phyloP scores from a whole-genome alignment of 2,797 vertebrate genomes.

The Catamblyrhynchus diadema region DNA sequence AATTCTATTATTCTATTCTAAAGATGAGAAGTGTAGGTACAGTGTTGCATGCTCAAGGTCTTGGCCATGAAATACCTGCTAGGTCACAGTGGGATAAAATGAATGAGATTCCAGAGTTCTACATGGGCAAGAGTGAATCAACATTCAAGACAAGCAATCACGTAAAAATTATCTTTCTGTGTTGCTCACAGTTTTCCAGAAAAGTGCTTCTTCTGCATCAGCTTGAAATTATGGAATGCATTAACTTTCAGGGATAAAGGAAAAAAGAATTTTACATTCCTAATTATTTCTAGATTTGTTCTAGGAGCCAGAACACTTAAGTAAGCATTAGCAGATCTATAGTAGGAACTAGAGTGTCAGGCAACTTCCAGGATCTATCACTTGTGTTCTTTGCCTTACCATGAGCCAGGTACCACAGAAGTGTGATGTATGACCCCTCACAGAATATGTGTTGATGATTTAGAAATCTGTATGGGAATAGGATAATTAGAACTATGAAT shows the following conservation, averaged over 20 bases:
- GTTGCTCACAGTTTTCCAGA: neutral
- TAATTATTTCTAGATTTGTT: neutral
- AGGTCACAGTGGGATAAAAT: neutral
- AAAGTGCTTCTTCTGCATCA: neutral
- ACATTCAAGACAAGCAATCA: neutral
- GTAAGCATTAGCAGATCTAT: neutral
- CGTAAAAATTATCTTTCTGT: neutral
- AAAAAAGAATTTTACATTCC: neutral
- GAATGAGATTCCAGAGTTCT: neutral
- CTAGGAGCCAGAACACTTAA: neutral
- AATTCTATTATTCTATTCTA: neutral
- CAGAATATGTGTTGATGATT: neutral
- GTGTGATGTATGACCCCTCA: neutral
- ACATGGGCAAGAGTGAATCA: neutral
- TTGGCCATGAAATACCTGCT: neutral
- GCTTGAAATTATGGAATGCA: neutral
- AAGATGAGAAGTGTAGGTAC: neutral
- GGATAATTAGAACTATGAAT: neutral
- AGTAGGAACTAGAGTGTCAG: neutral
- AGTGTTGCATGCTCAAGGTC: neutral
- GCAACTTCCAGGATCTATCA: neutral
- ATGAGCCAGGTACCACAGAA: neutral
- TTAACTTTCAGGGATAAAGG: neutral
- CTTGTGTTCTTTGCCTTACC: neutral
- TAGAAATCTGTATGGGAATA: neutral